Evolutionary conservation across 2,888 invertebrate genomes (phyloP), one percentile per base, ranked within the genome.

Genomic region (Nymphalis urticae): DNA sequence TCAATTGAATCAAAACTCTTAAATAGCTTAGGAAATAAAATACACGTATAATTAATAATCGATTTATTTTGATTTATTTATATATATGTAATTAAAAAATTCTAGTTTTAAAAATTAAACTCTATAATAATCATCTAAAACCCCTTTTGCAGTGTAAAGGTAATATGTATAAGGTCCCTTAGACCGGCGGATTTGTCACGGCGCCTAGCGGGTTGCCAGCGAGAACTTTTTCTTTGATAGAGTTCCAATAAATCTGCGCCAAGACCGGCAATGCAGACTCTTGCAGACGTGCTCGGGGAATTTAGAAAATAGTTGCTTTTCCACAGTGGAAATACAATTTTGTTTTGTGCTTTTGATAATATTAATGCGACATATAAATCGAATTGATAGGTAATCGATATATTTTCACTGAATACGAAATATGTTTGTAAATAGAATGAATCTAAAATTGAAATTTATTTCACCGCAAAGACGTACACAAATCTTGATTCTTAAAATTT

Each of bases 151-250:
- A 56, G 13, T 4, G 36, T 56, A 62, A 16, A 9, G 62, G 13
- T 48, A 74, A 56, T 53, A 63, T 80, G 76, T 81, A 72, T 62
- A 82, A 73, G 74, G 64, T 70, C 67, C 80, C 73, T 85, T 73
- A 83, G 24, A 48, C 32, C 48, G 59, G 50, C 51, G 67, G 75
- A 71, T 77, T 72, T 85, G 82, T 85, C 82, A 81, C 80, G 82
- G 81, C 82, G 84, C 83, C 83, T 85, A 80, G 83, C 79, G 83
- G 85, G 85, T 88, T 89, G 89, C 88, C 87, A 87, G 82, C 79
- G 73, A 78, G 85, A 86, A 89, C 82, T 88, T 90, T 88, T 89
- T 90, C 90, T 88, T 90, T 90, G 90, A 90, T 89, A 90, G 87
- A 90, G 86, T 88, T 87, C 80, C 78, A 80, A 90, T 90, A 90